A percentile compares a stretch with the other conserved stretches of the same genome.
Evolutionary conservation across 2,113 vertebrate genomes (phyloP).

Genomic region (Prochilodus magdalenae): DNA sequence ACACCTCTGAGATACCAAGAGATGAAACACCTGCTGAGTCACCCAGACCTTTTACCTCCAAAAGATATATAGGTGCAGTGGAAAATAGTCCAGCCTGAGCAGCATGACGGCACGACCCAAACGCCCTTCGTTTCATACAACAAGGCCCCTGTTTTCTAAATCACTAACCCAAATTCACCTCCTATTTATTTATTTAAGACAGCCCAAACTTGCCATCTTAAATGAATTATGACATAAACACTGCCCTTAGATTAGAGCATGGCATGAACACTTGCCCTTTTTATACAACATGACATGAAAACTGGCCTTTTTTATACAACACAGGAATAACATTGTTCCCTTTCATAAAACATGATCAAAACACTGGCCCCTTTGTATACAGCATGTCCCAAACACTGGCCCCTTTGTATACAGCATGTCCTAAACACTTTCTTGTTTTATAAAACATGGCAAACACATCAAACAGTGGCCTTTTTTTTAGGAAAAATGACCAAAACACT

Average conservation of each 20-base stretch:
- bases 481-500: no score
- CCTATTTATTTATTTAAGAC: neutral
- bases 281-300: no score
- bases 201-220: neutral
- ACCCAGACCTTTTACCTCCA: neutral
- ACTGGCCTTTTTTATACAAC: no score
- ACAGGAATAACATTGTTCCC: no score
- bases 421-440: no score
- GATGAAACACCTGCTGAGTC: neutral
- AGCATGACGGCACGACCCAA: neutral
- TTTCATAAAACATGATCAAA: neutral
- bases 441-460: no score
- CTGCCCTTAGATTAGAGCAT: neutral
- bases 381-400: neutral
- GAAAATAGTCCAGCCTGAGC: neutral
- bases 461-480: no score
- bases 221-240: no score
- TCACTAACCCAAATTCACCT: neutral
- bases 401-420: no score
- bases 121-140: no score
- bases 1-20: constrained; percentile 2
- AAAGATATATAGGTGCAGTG: neutral
- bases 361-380: no score
- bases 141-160: neutral
- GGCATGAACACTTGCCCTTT: neutral